Evolutionary conservation across 2,113 vertebrate genomes (phyloP).

Genomic region (Leptobrachium ailaonicum): DNA sequence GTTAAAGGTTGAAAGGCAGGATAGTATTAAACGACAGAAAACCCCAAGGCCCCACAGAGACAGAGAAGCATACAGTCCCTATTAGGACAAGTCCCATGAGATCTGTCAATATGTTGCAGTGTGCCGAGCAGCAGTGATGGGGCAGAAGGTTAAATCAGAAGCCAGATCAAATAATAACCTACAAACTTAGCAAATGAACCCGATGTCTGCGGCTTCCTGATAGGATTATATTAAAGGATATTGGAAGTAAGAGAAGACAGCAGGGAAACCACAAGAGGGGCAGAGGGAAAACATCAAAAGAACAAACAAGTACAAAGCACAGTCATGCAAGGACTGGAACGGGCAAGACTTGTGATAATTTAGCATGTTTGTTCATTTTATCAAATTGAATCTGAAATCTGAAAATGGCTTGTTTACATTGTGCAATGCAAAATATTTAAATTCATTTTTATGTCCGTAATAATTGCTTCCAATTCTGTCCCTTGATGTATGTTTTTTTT

Average conservation of each 20-base stretch:
- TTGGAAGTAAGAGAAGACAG: background rate
- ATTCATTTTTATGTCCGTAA: no score
- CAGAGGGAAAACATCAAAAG: constrained; percentile 27
- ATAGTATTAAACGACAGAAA: background rate
- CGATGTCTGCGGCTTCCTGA: constrained; percentile 28
- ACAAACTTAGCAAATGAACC: constrained; percentile 22
- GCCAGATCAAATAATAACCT: constrained; percentile 28
- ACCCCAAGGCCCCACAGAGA: background rate
- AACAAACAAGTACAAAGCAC: constrained; percentile 25
- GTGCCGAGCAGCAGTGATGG: constrained; percentile 14
- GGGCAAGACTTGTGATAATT: background rate
- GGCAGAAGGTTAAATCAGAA: constrained; percentile 40
- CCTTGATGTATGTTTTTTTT: no score
- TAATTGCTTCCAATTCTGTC: no score
- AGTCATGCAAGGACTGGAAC: background rate
- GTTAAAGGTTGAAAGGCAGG: background rate
- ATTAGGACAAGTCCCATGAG: constrained; percentile 24
- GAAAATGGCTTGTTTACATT: background rate
- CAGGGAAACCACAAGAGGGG: constrained; percentile 20
- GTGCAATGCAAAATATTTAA: no score
- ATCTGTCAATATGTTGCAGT: background rate
- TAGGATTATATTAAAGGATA: constrained; percentile 40
- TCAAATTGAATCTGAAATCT: background rate
- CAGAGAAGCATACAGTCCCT: background rate
- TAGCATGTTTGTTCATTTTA: background rate